Percentiles rank a stretch among this genome's conserved stretches.
Evolutionary conservation across 2,888 invertebrate genomes (phyloP).

Genomic region (Melanostoma scalare): DNA sequence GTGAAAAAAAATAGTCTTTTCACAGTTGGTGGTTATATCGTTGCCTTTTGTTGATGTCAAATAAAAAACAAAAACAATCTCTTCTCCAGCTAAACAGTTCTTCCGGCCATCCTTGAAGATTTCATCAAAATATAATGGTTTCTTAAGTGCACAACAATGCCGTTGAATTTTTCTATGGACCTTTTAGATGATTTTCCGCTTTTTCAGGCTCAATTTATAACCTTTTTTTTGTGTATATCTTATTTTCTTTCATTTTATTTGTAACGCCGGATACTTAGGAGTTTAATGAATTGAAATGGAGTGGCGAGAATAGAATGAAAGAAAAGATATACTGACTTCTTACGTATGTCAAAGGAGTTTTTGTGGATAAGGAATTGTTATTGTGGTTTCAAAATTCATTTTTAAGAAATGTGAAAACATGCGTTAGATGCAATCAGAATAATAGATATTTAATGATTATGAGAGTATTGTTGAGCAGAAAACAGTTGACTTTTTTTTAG

Average conservation of each 20-base stretch:
- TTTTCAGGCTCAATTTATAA: slow-evolving; percentile 33
- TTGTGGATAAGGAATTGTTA: too few species aligned
- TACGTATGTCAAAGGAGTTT: too few species aligned
- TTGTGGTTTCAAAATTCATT: too few species aligned
- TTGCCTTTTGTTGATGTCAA: slow-evolving; percentile 48
- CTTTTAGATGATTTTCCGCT: slow-evolving; percentile 45
- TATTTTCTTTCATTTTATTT: not conserved
- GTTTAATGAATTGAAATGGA: slow-evolving; percentile 48
- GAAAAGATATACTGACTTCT: too few species aligned
- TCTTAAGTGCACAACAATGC: slow-evolving; percentile 61
- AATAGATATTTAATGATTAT: too few species aligned
- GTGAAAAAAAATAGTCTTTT: slow-evolving; percentile 54
- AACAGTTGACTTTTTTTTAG: too few species aligned
- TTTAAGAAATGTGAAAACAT: too few species aligned
- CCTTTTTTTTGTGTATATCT: not conserved
- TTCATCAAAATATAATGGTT: slow-evolving; percentile 65
- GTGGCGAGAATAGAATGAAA: too few species aligned
- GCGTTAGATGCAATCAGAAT: too few species aligned
- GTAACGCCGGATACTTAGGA: not conserved
- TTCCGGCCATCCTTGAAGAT: slow-evolving; percentile 62
- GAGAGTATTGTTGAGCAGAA: too few species aligned
- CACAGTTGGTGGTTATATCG: slow-evolving; percentile 31
- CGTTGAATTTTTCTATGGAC: not conserved
- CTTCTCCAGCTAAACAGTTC: slow-evolving; percentile 20
- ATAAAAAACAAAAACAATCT: slow-evolving; percentile 27